Percentiles rank a stretch among this genome's conserved stretches.
These are phyloP conservation scores for Aphelenchoides fujianensis DNA, from an alignment of 1,140 invertebrate species.

Conservation along the genomic window DNA sequence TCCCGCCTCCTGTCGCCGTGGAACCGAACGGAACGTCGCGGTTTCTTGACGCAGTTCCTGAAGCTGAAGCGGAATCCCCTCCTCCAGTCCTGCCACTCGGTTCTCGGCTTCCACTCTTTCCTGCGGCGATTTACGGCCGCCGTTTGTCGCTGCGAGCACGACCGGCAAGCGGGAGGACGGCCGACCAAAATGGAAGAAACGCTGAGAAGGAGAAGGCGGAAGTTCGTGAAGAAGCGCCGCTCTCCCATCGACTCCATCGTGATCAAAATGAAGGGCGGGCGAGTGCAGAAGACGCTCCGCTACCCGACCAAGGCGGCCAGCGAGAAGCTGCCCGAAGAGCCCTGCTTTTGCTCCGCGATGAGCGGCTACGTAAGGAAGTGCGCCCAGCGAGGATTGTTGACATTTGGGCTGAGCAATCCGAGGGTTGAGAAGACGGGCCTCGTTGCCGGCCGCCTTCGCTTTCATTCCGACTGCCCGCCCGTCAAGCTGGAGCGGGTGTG, in stretches of 20 bases:
- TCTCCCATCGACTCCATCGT: too few species aligned
- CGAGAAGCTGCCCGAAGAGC: neutral
- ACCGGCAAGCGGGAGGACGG: neutral
- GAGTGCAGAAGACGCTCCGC: neutral
- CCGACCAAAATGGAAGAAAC: neutral
- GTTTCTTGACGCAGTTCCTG: neutral
- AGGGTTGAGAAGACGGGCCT: neutral
- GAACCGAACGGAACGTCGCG: constrained; percentile 6
- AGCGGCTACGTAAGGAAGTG: constrained; percentile 15
- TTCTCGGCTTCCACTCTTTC: neutral
- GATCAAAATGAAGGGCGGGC: too few species aligned
- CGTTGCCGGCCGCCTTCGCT: neutral
- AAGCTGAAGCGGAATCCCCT: neutral
- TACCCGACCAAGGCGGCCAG: neutral
- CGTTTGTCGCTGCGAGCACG: constrained; percentile 7
- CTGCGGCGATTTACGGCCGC: neutral
- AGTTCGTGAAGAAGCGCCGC: neutral
- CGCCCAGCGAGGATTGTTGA: neutral
- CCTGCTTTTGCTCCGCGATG: neutral
- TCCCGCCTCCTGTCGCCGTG: neutral
- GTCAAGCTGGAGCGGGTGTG: neutral
- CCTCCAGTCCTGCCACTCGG: neutral
- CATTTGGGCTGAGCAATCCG: neutral
- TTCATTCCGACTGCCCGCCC: neutral
- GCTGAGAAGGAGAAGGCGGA: neutral